Base-by-base conservation (phyloP, 2,797 vertebrate genomes). In the Manis javanica region DNA sequence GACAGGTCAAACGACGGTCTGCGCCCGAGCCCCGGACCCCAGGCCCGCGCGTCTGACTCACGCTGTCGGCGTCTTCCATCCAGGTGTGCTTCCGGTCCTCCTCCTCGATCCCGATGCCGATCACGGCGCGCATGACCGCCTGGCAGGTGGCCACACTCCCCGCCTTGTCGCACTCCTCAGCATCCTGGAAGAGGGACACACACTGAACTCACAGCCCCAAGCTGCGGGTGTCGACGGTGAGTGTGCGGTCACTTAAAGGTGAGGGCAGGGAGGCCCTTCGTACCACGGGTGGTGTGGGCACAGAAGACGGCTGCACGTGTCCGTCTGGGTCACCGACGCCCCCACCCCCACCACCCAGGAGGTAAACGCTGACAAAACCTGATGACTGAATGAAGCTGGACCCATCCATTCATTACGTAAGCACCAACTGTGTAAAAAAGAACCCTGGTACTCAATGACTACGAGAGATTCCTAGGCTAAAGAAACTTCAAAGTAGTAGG, bases 31-130 rank as follows among this genome's bases (percentile, higher is more conserved):
- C 46, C 11, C 46, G 86, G 21, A 7, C 61, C 21, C 34, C 13
- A 26, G 26, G 4, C n/a, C 29, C 5, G 18, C 0, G 19, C 2
- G 3, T 5, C 61, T 66, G 19, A 97, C 99, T 97, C 98, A 99
- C 99, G 61, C 99, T 99, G 96, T 99, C 99, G 0, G 99, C 98
- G 13, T 99, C 99, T 96, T 99, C 99, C 99, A 99, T 99, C 99
- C 99, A 99, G 57, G 99, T 99, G 97, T 99, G 99, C 91, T 99
- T 99, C 95, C 99, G 98, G 96, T 99, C 99, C 89, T 99, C 99
- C 26, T 99, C 99, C 96, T 99, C 99, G 0, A 99, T 99, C 88
- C 99, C 99, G 9, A 99, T 99, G 14, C 99, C 99, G 5, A 99
- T 99, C 94, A 99, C 99, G 0, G 99, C 99, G 83, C 99, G 98